phyloP scores from a whole-genome alignment of 2,113 vertebrate species.

The Sminthopsis crassicaudata region DNA sequence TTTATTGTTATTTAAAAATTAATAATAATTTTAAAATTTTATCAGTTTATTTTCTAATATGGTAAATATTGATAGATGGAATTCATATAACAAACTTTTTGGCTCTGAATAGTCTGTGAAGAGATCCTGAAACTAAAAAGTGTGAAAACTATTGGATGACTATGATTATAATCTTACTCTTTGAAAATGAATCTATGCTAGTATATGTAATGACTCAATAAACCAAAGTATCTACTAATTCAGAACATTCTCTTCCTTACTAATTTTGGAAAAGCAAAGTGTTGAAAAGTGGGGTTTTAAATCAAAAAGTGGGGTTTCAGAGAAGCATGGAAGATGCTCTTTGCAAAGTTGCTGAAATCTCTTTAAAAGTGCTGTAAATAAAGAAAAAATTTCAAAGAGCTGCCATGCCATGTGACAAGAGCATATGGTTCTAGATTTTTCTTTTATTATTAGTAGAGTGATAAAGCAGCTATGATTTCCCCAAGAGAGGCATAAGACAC shows the following conservation, averaged over 20 bases:
- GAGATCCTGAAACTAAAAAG: neutral
- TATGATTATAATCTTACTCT: neutral
- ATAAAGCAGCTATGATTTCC: neutral
- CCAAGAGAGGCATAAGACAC: slow-evolving; percentile 14
- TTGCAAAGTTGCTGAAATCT: neutral
- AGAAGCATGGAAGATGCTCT: neutral
- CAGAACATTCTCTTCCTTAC: neutral
- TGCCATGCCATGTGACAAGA: neutral
- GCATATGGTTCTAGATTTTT: neutral
- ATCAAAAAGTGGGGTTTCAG: neutral
- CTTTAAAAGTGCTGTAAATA: neutral
- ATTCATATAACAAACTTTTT: neutral
- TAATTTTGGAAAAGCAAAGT: neutral
- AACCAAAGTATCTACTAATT: neutral
- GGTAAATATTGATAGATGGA: neutral
- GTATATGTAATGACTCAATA: neutral
- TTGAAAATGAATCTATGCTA: neutral
- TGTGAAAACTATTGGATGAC: neutral
- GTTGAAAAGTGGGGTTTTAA: too few relatives aligned
- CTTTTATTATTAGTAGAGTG: neutral
- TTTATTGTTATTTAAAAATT: neutral
- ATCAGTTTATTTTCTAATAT: neutral
- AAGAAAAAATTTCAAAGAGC: neutral
- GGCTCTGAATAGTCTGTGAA: neutral
- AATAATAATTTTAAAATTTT: neutral